phyloP scores from a whole-genome alignment of 2,888 invertebrate genomes.

The Pseudanteris insignis region DNA sequence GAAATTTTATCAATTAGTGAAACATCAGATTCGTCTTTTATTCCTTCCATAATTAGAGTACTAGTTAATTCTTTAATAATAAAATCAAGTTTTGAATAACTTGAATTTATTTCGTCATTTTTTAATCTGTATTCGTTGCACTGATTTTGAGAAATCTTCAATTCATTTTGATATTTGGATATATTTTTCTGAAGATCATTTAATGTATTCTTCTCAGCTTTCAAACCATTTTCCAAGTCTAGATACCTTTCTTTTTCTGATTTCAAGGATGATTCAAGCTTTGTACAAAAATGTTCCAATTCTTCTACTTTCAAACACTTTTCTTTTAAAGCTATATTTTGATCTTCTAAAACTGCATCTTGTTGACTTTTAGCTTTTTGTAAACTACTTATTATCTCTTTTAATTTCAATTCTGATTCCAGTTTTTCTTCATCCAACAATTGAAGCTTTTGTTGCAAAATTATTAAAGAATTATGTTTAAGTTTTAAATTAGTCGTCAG shows the following conservation, averaged over 20 bases:
- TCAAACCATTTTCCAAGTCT: slow-evolving; percentile 17
- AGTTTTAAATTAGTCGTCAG: slow-evolving; percentile 43
- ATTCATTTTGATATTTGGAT: neutral
- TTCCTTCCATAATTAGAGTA: neutral
- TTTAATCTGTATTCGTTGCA: neutral
- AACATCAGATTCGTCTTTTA: neutral
- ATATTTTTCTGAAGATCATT: slow-evolving; percentile 13
- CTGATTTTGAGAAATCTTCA: slow-evolving; percentile 7
- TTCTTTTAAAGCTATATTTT: slow-evolving; percentile 51
- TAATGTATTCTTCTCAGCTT: slow-evolving; percentile 1
- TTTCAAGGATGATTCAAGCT: slow-evolving; percentile 19
- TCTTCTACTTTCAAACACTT: slow-evolving; percentile 22
- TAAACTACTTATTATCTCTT: slow-evolving; percentile 53
- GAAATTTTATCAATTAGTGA: slow-evolving; percentile 5
- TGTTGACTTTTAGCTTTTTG: slow-evolving; percentile 53
- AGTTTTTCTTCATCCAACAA: slow-evolving; percentile 45
- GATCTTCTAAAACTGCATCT: slow-evolving; percentile 49
- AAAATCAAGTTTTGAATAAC: slow-evolving; percentile 2
- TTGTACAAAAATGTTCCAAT: neutral
- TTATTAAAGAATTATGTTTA: slow-evolving; percentile 47
- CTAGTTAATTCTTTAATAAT: slow-evolving; percentile 1
- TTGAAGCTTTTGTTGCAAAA: slow-evolving; percentile 46
- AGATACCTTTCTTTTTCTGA: slow-evolving; percentile 10
- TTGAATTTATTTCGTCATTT: slow-evolving; percentile 4
- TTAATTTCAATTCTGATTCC: slow-evolving; percentile 50